phyloP scores from a whole-genome alignment of 1,140 invertebrate genomes.

The Amphibalanus amphitrite region DNA sequence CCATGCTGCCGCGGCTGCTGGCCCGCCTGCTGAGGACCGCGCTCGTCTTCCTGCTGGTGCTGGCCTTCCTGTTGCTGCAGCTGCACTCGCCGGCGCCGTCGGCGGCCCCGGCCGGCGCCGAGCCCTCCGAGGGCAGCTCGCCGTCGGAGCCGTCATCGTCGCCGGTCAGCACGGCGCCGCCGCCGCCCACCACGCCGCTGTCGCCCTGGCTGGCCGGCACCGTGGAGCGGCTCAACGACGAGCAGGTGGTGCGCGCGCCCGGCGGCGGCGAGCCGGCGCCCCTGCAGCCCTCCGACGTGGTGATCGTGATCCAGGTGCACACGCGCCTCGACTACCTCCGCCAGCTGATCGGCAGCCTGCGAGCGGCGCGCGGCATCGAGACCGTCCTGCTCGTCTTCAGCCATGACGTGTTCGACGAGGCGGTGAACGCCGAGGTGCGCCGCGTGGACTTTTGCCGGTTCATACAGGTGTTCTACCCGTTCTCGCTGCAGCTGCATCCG shows the following conservation, averaged over 20 bases:
- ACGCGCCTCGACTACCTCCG: slow-evolving; percentile 77
- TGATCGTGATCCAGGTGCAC: slow-evolving; percentile 51
- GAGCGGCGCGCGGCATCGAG: slow-evolving; percentile 73
- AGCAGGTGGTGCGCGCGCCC: not conserved
- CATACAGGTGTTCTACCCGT: slow-evolving; percentile 93
- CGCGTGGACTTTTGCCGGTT: slow-evolving; percentile 30
- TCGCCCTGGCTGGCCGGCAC: slow-evolving; percentile 5
- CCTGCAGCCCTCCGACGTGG: not conserved
- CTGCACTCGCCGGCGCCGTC: slow-evolving; percentile 6
- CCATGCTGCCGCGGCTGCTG: slow-evolving; percentile 1
- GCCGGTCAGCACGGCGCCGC: not conserved
- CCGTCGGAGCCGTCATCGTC: not conserved
- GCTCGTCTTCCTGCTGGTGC: not conserved
- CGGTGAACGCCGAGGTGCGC: slow-evolving; percentile 47
- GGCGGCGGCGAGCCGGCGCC: no score
- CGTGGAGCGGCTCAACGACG: not conserved
- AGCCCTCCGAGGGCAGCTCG: slow-evolving; percentile 3
- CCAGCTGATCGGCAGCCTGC: slow-evolving; percentile 76
- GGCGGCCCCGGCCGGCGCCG: slow-evolving; percentile 6
- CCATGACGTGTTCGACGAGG: slow-evolving; percentile 81
- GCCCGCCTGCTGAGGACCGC: not conserved
- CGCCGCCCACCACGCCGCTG: not conserved
- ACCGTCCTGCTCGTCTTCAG: slow-evolving; percentile 79
- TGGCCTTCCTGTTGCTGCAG: slow-evolving; percentile 5
- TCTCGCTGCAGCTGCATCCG: slow-evolving; percentile 85